Evolutionary conservation across 2,888 invertebrate genomes (phyloP), one percentile per base, ranked within the genome.

Genomic region (Heterodera filipjevi): DNA sequence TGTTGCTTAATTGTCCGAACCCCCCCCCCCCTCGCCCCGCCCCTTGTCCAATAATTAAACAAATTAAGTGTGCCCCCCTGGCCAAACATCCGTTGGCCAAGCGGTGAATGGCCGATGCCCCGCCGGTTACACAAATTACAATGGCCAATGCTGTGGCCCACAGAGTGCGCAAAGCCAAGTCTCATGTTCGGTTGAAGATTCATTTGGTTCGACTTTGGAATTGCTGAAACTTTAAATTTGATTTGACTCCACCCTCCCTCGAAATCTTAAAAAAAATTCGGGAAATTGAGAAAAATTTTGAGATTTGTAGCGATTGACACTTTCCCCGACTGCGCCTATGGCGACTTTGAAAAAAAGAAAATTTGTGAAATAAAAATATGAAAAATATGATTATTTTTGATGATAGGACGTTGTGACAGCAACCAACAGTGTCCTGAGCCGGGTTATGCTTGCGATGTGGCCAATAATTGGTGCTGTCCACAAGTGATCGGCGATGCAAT

Each of bases 91-190:
- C 32, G 82, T 89, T 70, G 88, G 88, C n/a, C 84, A 85, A 71
- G 86, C 87, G 79, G 85, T 87, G 80, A 89, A 87, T 82, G 87
- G 87, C 64, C 85, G 85, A 66, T 89, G 89, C 80, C 87, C 87
- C 68, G 80, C 82, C 75, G 87, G 87, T 66, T 82, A 77, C 76
- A 77, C 81, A 19, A 77, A 79, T 46, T 71, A 77, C 76, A 82
- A 77, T 76, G 77, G 81, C 70, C 81, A 81, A 66, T 81, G 81
- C 46, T 81, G 81, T 32, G 81, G 81, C n/a, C 71, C 76, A 30
- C 64, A 77, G 32, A 72, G 66, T 30, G 76, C 72, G n/a, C 79
- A 79, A 22, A 27, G 39, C 19, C 33, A 59, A 39, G 72, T 77
- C 12, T 71, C 81, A 3, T 82, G 82, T 70, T 44, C 82, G 22